phyloP scores from a whole-genome alignment of 2,797 vertebrate genomes.

The Emys orbicularis region DNA sequence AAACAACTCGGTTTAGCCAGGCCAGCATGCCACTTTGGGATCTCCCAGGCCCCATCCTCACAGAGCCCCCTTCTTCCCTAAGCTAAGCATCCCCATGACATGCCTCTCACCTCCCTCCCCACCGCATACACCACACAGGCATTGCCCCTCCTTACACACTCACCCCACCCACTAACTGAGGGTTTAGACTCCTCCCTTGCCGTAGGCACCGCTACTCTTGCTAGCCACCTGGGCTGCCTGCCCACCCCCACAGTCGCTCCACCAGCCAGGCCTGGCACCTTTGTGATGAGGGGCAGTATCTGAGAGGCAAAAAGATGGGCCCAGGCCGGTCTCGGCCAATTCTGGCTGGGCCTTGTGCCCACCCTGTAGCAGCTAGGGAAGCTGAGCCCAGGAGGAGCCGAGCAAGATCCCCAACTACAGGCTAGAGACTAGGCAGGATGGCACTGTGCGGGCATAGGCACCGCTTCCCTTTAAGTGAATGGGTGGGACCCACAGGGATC shows the following conservation, averaged over 20 bases:
- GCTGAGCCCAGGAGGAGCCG: not conserved
- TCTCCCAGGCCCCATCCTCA: too few species aligned
- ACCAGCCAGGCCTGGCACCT: not conserved
- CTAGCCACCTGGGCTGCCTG: too few species aligned
- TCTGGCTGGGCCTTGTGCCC: too few species aligned
- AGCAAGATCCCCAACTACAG: not conserved
- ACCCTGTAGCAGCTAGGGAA: accelerated
- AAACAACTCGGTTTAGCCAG: not conserved
- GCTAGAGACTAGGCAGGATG: not conserved
- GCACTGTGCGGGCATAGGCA: accelerated
- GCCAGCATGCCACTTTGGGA: not conserved
- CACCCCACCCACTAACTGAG: too few species aligned
- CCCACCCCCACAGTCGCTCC: too few species aligned
- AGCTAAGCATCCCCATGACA: not conserved
- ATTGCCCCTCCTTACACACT: not conserved
- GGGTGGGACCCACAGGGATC: too few species aligned
- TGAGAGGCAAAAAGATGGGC: not conserved
- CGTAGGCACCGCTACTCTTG: too few species aligned
- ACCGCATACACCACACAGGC: not conserved
- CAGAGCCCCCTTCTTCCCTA: not conserved
- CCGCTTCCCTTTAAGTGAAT: not conserved
- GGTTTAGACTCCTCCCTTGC: too few species aligned
- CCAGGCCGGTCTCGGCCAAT: not conserved
- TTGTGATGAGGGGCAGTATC: not conserved
- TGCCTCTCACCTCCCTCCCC: not conserved